Evolutionary conservation across 2,888 invertebrate genomes (phyloP).

Genomic region (Acanthosepion esculentum): DNA sequence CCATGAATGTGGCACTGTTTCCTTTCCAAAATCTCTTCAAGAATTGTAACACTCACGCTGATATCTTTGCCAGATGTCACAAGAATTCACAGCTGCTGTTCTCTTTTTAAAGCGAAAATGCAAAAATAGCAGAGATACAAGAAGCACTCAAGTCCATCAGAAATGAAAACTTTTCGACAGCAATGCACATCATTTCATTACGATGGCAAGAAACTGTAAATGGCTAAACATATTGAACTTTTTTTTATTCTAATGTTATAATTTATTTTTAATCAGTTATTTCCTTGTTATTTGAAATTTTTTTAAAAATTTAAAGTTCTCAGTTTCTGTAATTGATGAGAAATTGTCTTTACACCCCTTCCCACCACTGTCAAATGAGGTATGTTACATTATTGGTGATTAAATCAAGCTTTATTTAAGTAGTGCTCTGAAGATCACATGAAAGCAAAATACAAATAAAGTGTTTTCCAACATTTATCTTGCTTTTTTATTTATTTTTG

Average conservation of each 20-base stretch:
- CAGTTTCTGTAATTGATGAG: neutral
- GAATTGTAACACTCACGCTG: neutral
- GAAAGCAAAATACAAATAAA: constrained; percentile 33
- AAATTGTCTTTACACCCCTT: neutral
- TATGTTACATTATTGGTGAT: constrained; percentile 7
- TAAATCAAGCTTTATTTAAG: neutral
- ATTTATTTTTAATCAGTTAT: neutral
- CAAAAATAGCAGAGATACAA: neutral
- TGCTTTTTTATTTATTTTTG: neutral
- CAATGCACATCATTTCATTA: neutral
- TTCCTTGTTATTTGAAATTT: constrained; percentile 10
- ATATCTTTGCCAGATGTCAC: neutral
- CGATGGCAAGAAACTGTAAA: neutral
- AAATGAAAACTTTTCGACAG: constrained; percentile 25
- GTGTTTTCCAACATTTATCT: neutral
- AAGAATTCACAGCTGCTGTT: neutral
- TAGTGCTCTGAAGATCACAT: constrained; percentile 33
- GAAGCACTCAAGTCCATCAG: neutral
- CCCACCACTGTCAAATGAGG: neutral
- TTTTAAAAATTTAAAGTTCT: neutral
- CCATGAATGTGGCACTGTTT: neutral
- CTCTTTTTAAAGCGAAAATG: neutral
- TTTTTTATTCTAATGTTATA: neutral
- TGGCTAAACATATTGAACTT: neutral
- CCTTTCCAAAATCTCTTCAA: neutral